A percentile compares a stretch with the other conserved stretches of the same genome.
Conservation (phyloP, 2,888 invertebrate species). For the Tubulanus polymorphus region DNA sequence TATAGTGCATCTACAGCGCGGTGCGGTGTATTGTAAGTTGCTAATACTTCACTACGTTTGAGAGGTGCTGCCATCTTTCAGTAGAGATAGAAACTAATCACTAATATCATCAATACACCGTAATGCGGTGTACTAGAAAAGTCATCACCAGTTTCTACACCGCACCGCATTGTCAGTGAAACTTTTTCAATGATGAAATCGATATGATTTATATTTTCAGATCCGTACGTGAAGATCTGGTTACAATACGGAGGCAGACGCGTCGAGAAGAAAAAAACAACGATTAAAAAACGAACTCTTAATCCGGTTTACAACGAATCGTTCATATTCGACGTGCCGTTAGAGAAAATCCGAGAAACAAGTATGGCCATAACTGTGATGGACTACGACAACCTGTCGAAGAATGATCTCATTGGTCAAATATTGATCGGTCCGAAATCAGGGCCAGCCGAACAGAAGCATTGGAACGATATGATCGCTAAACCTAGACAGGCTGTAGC, state of each 20-base stretch:
- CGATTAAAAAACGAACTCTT: constrained; percentile 65
- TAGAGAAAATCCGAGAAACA: constrained; percentile 94
- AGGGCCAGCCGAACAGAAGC: constrained; percentile 91
- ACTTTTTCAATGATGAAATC: too few relatives aligned
- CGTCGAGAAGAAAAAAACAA: constrained; percentile 93
- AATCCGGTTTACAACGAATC: constrained; percentile 96
- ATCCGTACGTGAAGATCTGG: constrained; percentile 98
- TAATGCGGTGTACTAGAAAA: too few relatives aligned
- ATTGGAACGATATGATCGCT: constrained; percentile 98
- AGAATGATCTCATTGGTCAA: constrained; percentile 86
- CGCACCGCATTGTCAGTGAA: too few relatives aligned
- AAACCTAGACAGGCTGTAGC: constrained; percentile 93
- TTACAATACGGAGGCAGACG: constrained; percentile 90
- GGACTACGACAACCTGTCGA: constrained; percentile 95
- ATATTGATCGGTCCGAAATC: constrained; percentile 59
- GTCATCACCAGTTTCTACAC: too few relatives aligned
- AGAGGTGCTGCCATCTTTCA: too few relatives aligned
- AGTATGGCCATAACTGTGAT: constrained; percentile 91
- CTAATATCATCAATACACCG: too few relatives aligned
- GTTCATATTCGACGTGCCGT: constrained; percentile 92
- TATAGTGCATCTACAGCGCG: too few relatives aligned
- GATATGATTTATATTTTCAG: constrained; percentile 60
- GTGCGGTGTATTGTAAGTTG: too few relatives aligned
- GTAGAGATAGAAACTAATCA: too few relatives aligned
- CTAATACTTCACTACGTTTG: too few relatives aligned